These are phyloP conservation scores for Pilophorus perplexus DNA, from an alignment of 2,888 invertebrate genomes.

Conservation along the genomic window DNA sequence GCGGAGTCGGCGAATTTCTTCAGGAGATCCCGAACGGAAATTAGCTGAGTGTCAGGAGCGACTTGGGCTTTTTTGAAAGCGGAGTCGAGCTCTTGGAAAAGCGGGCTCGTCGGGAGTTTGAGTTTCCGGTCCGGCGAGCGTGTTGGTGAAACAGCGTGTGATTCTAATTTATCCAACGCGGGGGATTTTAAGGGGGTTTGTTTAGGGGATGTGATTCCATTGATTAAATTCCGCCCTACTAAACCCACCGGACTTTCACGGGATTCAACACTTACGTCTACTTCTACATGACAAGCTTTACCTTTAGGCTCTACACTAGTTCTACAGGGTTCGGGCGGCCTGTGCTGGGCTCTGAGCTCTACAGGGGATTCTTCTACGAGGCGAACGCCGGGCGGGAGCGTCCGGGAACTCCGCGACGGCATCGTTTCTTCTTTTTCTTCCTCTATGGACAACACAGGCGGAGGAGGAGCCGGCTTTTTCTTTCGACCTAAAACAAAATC, in stretches of 20 bases:
- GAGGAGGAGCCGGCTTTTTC: constrained; percentile 61
- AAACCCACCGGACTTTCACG: too few relatives aligned
- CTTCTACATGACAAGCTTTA: constrained; percentile 11
- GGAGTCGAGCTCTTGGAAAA: constrained; percentile 16
- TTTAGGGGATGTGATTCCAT: neutral
- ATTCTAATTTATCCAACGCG: too few relatives aligned
- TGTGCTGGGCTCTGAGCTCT: constrained; percentile 11
- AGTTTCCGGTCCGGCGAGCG: neutral
- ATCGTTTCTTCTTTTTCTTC: constrained; percentile 40
- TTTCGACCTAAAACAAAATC: constrained; percentile 54
- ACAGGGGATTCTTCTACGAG: constrained; percentile 32
- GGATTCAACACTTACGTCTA: neutral
- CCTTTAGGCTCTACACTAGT: constrained; percentile 34
- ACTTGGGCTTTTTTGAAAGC: constrained; percentile 8
- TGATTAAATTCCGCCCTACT: too few relatives aligned
- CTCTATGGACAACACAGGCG: constrained; percentile 49
- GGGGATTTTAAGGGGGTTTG: too few relatives aligned
- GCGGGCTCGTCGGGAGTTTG: constrained; percentile 1
- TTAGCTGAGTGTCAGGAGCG: constrained; percentile 19
- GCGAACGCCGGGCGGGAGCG: constrained; percentile 42
- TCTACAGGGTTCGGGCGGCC: constrained; percentile 14
- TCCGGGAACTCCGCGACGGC: constrained; percentile 29
- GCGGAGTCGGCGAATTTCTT: constrained; percentile 30
- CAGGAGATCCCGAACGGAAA: constrained; percentile 23
- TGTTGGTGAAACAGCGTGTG: too few relatives aligned